A percentile compares a stretch with the other conserved stretches of the same genome.
These are phyloP conservation scores for Spodoptera frugiperda DNA, from an alignment of 1,140 invertebrate genomes.

Conservation along the genomic window DNA sequence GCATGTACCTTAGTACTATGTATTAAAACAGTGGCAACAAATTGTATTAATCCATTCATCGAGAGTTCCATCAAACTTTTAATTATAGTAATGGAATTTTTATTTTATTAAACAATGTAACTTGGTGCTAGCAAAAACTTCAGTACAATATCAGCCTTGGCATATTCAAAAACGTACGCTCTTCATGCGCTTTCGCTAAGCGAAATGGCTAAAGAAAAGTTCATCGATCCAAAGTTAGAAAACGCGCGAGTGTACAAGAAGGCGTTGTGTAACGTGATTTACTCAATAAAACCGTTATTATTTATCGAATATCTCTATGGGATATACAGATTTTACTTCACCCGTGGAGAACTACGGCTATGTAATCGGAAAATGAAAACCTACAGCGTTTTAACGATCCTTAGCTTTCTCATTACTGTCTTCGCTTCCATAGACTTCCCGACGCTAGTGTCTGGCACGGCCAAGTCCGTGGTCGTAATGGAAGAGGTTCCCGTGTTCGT, in stretches of 20 bases:
- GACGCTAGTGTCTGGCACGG: conserved; percentile 3
- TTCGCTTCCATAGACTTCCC: conserved; percentile 31
- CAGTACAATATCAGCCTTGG: not conserved
- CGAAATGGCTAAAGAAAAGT: not conserved
- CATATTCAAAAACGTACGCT: not conserved
- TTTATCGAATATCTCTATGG: conserved; percentile 64
- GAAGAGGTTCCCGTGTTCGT: conserved; percentile 59
- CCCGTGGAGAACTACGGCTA: conserved; percentile 46
- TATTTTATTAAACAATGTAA: conserved; percentile 17
- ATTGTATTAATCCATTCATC: not conserved
- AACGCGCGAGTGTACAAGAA: conserved; percentile 29
- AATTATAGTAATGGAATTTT: conserved; percentile 21
- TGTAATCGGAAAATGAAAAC: conserved; percentile 58
- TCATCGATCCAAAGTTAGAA: conserved; percentile 24
- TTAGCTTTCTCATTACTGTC: conserved; percentile 46
- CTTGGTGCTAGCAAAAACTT: not conserved
- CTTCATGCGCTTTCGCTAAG: not conserved
- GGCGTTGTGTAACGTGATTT: conserved; percentile 44
- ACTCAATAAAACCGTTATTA: conserved; percentile 55
- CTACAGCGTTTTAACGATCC: conserved; percentile 45
- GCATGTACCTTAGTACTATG: no score
- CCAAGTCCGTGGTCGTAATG: conserved; percentile 49
- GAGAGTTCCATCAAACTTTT: not conserved
- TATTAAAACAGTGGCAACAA: no score
- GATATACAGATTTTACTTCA: conserved; percentile 59